Evolutionary conservation across 2,888 invertebrate species (phyloP), one percentile per base, ranked within the genome.

Genomic region (Lasioglossum lativentre): DNA sequence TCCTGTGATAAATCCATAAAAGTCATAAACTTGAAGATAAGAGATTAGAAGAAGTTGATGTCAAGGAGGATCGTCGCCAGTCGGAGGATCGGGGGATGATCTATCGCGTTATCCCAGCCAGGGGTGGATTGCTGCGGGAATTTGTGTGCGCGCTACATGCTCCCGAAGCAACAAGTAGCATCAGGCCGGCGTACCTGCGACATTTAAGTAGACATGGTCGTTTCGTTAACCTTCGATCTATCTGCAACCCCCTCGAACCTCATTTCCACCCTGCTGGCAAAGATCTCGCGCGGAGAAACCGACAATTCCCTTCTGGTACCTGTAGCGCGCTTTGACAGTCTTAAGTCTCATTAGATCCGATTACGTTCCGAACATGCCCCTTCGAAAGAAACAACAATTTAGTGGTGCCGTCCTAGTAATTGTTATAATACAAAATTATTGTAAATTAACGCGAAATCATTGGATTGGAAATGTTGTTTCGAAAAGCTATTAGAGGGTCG

Each of bases 131-230:
- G 34, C 70, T 38, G 59, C 16, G 45, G 63, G 56, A 83, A 83
- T 83, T 86, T 77, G 34, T 63, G 40, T 42, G 52, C 70, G 38
- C 45, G 23, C 80, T 81, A 76, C 83, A 85, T 59, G 76, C 70
- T 72, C 30, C 30, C 19, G 86, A 90, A 90, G 90, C 90, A 90
- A 90, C 90, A 90, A 90, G 90, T 90, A 90, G 90, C 78, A 89
- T 84, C 83, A 66, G 68, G 70, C 81, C 73, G 45, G 38, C 68
- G 68, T 68, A 38, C 59, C 82, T 59, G 80, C 86, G 87, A 85
- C 90, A 87, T 82, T 89, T 89, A 85, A 86, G 72, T 85, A 86
- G 83, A 85, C 72, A 66, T 74, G 81, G 68, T 80, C 42, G 52
- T 75, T 83, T 84, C 47, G 83, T 90, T 90, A 89, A 89, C 78